Base-by-base conservation (phyloP, 2,797 vertebrate species). In the Scomberomorus guttatus region DNA sequence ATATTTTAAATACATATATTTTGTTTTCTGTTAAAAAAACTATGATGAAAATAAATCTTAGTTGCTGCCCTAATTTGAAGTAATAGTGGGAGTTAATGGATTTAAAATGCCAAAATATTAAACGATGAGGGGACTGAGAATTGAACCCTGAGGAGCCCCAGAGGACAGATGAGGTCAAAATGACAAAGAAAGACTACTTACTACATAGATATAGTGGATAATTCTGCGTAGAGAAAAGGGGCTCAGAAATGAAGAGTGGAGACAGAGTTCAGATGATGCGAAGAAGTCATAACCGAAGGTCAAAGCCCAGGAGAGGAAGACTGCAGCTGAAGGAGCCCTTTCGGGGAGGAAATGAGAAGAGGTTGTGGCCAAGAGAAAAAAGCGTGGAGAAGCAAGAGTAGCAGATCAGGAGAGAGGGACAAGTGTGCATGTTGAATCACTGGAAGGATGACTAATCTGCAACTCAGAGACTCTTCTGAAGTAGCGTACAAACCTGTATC, bases 281-380 rank as follows among this genome's bases (percentile, higher is more conserved):
- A 74, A 79, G 50, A 73, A 77, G 68, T 70, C 77, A 70, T 61
- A 66, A 68, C 67, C 84, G 70, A 86, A 72, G 82, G 83, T 89
- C 83, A 79, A 84, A 84, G 46, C 64, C 46, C 63, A 55, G 56
- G 58, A 81, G 75, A 85, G 85, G 71, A 85, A 77, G 69, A 70
- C 67, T 77, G 51, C 3, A 61, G 73, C 77, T 82, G 48, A 87
- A 81, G 76, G 72, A 89, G 75, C 55, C 66, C 75, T 77, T 84
- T 90, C 56, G 1, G 42, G 32, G 64, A 87, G 84, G 86, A 92
- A 91, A 91, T 90, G 88, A 91, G 81, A 79, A 4, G 37, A 77
- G 54, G 71, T 61, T 66, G 80, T 69, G 73, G 84, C 88, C 86
- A 90, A 84, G 44, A 79, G 55, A 72, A 72, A 32, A 80, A 51